Base-by-base conservation (phyloP, 2,888 invertebrate species). In the Catocala fraxini region DNA sequence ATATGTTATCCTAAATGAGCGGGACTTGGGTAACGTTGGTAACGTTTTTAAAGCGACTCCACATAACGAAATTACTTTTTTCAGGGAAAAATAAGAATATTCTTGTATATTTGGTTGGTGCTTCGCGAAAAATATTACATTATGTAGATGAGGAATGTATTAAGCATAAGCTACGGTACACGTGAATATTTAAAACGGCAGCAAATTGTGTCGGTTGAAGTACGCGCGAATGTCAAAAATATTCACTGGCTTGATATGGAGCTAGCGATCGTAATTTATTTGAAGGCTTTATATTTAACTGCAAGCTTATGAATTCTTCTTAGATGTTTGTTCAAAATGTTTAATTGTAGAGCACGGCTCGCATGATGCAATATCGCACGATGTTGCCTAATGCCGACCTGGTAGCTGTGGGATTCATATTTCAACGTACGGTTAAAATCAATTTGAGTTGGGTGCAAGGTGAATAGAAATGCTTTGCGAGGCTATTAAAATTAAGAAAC, bases 131-230 rank as follows among this genome's bases (percentile, higher is more conserved):
- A 89, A 88, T 87, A 89, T 89, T 84, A 88, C 87, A 87, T 89
- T 89, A 89, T 89, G 89, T 82, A 89, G 83, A 89, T 89, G 87
- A 87, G 84, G 85, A 84, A 86, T 88, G 84, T 86, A 88, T 88
- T 89, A 88, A 86, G 82, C 84, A 86, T 84, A 85, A 82, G 85
- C 80, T 79, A 80, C 81, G 80, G 84, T 83, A 86, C 81, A 84
- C 83, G 86, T 88, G 89, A 89, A 90, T 89, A 89, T 90, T 90
- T 89, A 87, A 91, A 89, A 85, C 77, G 80, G 80, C 75, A 84
- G 87, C 89, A 86, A 89, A 88, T 88, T 86, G 82, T 81, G 81
- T 75, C 76, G 83, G 80, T 66, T 74, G 82, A 79, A 81, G 81
- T 78, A 81, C 75, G 84, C 80, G 84, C 77, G 80, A 81, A 83